A percentile compares a stretch with the other conserved stretches of the same genome.
Evolutionary conservation across 2,113 vertebrate genomes (phyloP).

Genomic region (Chloropsis hardwickii): DNA sequence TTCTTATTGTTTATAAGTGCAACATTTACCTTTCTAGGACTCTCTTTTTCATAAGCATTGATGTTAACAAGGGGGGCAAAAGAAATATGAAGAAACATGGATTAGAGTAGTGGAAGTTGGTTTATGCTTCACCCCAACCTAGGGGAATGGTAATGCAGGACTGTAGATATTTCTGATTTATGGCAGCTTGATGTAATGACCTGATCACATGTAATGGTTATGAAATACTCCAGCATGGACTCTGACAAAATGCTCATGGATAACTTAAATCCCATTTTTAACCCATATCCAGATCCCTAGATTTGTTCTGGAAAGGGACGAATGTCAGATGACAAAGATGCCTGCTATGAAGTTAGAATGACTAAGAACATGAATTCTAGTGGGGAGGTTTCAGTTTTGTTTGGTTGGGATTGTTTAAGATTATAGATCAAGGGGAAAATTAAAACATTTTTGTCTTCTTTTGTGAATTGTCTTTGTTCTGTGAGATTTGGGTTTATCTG

Average conservation of each 20-base stretch:
- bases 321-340: background rate
- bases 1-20: background rate
- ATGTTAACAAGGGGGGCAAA: background rate
- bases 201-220: background rate
- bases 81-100: background rate
- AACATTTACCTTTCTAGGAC: background rate
- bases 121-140: background rate
- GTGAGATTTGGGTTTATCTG: background rate
- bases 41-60: background rate
- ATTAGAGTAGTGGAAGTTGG: background rate
- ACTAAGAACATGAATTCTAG: background rate
- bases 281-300: background rate
- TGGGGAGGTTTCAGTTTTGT: background rate
- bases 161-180: background rate
- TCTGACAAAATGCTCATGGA: background rate
- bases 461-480: background rate
- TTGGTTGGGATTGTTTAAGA: background rate
- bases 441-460: background rate
- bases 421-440: background rate
- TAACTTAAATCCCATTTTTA: background rate
- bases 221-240: background rate
- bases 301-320: background rate
- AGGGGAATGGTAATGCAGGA: background rate
- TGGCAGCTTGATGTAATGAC: background rate
- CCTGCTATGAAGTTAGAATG: background rate